Evolutionary conservation across 2,888 invertebrate genomes (phyloP).

Genomic region (Mythimna pallens): DNA sequence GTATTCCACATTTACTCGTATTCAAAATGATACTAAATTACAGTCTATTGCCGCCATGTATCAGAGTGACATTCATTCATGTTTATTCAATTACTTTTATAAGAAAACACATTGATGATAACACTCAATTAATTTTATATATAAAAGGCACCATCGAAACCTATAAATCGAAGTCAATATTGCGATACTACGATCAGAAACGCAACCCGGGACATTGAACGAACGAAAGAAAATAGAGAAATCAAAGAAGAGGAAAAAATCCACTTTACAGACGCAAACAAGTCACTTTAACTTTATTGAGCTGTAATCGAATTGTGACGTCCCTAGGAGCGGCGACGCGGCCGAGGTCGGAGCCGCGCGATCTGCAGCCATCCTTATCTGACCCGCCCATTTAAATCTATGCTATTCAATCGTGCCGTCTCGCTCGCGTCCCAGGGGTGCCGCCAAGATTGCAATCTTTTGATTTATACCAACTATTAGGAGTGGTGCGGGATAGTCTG

Average conservation of each 20-base stretch:
- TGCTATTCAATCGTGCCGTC: constrained; percentile 90
- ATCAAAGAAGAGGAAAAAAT: constrained; percentile 88
- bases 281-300: constrained; percentile 91
- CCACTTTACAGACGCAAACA: constrained; percentile 90
- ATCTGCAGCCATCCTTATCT: constrained; percentile 90
- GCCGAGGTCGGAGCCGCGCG: constrained; percentile 81
- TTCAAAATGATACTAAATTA: constrained; percentile 15
- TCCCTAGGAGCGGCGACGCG: constrained; percentile 83
- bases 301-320: constrained; percentile 91
- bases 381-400: constrained; percentile 90
- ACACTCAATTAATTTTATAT: constrained; percentile 30
- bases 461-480: constrained; percentile 91
- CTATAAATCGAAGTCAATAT: constrained; percentile 63
- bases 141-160: constrained; percentile 30
- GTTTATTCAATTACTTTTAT: constrained; percentile 37
- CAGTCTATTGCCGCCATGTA: neutral
- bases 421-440: constrained; percentile 90
- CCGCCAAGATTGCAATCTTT: constrained; percentile 90
- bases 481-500: constrained; percentile 88
- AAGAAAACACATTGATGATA: constrained; percentile 18
- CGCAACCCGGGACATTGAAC: constrained; percentile 69
- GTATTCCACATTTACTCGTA: neutral
- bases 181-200: constrained; percentile 63
- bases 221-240: constrained; percentile 81
- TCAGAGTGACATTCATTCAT: constrained; percentile 2